phyloP scores from a whole-genome alignment of 2,797 vertebrate species.

The Melopsittacus undulatus region DNA sequence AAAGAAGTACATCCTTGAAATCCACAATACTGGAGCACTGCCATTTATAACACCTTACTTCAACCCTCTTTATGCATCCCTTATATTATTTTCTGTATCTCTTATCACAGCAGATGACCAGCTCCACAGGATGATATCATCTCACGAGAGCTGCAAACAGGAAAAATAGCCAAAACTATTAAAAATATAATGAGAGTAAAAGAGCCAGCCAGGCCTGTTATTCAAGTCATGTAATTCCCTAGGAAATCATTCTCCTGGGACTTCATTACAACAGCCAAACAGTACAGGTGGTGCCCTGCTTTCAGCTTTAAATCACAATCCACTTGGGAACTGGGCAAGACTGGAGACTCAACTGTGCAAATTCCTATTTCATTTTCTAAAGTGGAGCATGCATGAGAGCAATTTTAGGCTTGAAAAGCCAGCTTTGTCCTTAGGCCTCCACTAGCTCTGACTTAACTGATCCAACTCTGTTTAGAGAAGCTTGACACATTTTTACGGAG shows the following conservation, averaged over 20 bases:
- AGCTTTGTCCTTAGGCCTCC: not conserved
- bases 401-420: not conserved
- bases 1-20: not conserved
- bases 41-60: not conserved
- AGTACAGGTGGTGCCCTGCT: not conserved
- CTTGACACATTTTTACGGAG: not conserved
- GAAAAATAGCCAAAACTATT: constrained; percentile 10
- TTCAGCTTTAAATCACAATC: constrained; percentile 43
- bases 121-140: not conserved
- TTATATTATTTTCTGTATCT: not conserved
- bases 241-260: constrained; percentile 37
- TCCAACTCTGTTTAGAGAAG: not conserved
- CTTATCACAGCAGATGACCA: not conserved
- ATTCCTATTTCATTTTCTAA: constrained; percentile 1
- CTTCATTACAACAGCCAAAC: constrained; percentile 26
- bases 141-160: not conserved
- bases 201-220: constrained; percentile 11
- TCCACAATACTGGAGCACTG: not conserved
- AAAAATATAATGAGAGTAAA: not conserved
- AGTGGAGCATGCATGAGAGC: not conserved
- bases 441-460: constrained; percentile 8
- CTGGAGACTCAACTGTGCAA: not conserved
- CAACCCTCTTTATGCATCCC: not conserved
- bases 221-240: constrained; percentile 34
- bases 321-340: not conserved